Percentiles rank a stretch among this genome's conserved stretches.
Evolutionary conservation across 2,797 vertebrate species (phyloP).

Genomic region (Loris lydekkerianus): DNA sequence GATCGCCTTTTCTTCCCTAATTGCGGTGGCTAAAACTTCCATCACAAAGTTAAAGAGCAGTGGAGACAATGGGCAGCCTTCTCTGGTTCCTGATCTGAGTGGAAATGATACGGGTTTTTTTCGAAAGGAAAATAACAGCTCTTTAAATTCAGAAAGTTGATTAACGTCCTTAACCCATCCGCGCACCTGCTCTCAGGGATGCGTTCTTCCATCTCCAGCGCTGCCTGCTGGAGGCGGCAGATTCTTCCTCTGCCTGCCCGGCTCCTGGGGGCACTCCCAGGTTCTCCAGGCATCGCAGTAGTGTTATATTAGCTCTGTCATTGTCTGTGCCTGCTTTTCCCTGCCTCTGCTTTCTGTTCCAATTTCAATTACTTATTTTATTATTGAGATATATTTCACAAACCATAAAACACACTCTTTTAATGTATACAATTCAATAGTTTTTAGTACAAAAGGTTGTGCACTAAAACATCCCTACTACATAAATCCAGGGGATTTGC

Average conservation of each 20-base stretch:
- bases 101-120: background rate
- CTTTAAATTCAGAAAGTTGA: background rate
- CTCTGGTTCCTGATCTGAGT: too few relatives aligned
- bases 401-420: background rate
- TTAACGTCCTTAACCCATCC: background rate
- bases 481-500: background rate
- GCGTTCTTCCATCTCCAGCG: background rate
- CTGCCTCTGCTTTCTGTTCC: background rate
- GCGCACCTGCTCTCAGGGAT: accelerated
- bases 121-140: background rate
- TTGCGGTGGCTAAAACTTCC: too few relatives aligned
- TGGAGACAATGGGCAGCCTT: too few relatives aligned
- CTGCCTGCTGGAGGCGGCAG: background rate
- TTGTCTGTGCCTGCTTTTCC: background rate
- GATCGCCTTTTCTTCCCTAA: too few relatives aligned
- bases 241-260: background rate
- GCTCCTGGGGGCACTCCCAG: background rate
- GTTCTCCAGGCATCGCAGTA: background rate
- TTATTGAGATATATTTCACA: background rate
- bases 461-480: background rate
- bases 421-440: background rate
- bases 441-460: background rate
- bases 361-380: background rate
- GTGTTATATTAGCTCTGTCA: background rate
- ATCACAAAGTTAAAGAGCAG: too few relatives aligned